Conservation (phyloP, 2,797 vertebrate species). For the Scolopax bukidnonensis region DNA sequence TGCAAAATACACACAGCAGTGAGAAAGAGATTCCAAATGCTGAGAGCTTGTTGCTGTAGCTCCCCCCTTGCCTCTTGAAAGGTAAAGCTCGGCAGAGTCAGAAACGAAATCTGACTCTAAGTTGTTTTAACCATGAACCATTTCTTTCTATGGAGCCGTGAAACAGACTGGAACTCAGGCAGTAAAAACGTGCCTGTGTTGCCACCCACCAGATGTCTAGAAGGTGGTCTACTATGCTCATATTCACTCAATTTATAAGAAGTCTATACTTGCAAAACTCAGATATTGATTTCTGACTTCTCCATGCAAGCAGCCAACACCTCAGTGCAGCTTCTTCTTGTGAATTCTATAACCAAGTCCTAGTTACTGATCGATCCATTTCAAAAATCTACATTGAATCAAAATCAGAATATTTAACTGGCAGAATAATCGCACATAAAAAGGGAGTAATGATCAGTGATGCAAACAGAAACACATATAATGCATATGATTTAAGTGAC, state of each 20-base stretch:
- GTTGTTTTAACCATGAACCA: conserved; percentile 33
- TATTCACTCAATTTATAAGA: neutral
- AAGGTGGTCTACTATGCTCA: neutral
- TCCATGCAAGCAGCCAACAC: neutral
- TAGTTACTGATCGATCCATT: neutral
- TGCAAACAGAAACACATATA: neutral
- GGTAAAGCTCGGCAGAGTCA: conserved; percentile 20
- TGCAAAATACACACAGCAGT: neutral
- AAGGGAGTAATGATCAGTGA: neutral
- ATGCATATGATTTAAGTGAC: neutral
- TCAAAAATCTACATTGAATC: neutral
- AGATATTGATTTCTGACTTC: neutral
- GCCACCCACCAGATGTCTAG: conserved; percentile 49
- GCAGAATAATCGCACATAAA: neutral
- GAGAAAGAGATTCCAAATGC: conserved; percentile 12
- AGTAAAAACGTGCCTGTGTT: conserved; percentile 2
- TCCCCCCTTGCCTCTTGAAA: neutral
- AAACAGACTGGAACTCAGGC: conserved; percentile 39
- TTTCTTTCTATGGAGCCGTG: conserved; percentile 39
- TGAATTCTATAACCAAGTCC: neutral
- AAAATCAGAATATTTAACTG: neutral
- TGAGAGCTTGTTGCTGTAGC: conserved; percentile 1
- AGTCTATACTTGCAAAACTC: neutral
- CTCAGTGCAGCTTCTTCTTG: neutral
- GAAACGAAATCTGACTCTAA: conserved; percentile 15